Evolutionary conservation across 2,888 invertebrate species (phyloP).

Genomic region (Megaustenia siamemsis): DNA sequence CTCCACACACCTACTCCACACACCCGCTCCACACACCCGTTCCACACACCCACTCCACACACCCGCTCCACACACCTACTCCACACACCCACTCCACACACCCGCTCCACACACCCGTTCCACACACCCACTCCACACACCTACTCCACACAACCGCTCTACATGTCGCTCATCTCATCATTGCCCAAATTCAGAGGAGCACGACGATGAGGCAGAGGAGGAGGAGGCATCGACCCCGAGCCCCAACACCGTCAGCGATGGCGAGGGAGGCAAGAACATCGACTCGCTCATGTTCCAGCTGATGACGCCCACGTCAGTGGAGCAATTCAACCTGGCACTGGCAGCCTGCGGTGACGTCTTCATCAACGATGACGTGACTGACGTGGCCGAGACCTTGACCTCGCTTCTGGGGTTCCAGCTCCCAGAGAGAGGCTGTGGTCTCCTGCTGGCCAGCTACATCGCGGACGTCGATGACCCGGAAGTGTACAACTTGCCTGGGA

Average conservation of each 20-base stretch:
- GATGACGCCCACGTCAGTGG: slow-evolving; percentile 43
- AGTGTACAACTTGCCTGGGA: slow-evolving; percentile 41
- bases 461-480: slow-evolving; percentile 24
- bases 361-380: slow-evolving; percentile 47
- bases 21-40: no score
- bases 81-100: no score
- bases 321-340: slow-evolving; percentile 24
- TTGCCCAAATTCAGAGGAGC: no score
- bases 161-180: no score
- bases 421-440: slow-evolving; percentile 21
- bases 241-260: slow-evolving; percentile 36
- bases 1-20: no score
- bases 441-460: slow-evolving; percentile 21
- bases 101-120: no score
- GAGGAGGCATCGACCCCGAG: background rate
- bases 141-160: no score
- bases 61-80: no score
- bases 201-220: background rate
- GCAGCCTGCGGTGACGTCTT: slow-evolving; percentile 47
- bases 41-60: no score
- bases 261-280: slow-evolving; percentile 31
- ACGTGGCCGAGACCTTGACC: slow-evolving; percentile 42
- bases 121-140: no score
- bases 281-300: slow-evolving; percentile 49
- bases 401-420: slow-evolving; percentile 40